Evolutionary conservation across 2,113 vertebrate genomes (phyloP), one percentile per base, ranked within the genome.

Genomic region (Oreotrochilus melanogaster): DNA sequence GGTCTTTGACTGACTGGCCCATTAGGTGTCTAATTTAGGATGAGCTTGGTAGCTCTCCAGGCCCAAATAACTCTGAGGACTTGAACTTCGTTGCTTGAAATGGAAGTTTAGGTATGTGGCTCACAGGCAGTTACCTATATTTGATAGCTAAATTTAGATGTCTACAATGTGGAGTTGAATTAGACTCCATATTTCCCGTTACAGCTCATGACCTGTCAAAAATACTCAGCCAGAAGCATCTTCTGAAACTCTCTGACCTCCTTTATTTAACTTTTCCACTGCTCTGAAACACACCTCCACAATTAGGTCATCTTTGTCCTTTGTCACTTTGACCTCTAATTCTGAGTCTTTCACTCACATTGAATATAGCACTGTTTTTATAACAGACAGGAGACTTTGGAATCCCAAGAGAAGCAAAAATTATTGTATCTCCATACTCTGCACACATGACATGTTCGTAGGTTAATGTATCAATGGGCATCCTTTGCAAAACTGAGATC

Each of bases 111-210:
- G 75, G 54, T 80, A 94, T 47, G 79, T 86, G 64, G 47, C n/a
- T 95, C 56, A 93, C 72, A 93, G 70, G 81, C 88, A 91, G 64
- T 94, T 89, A 94, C 91, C 95, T 90, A 95, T 51, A 95, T 95
- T 96, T 88, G 69, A 64, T 6, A 74, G 60, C 95, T 97, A 97
- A 94, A 95, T 97, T 91, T 97, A 92, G 95, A 60, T 48, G n/a
- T 70, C 91, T 83, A 60, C 64, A 76, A 60, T 94, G 71, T 91
- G 76, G 56, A 94, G 60, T 86, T 92, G 83, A 94, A 88, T 94
- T 93, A 80, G 62, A 86, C 72, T 94, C 69, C 51, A 7, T 84
- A 74, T 80, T 92, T 92, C 91, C 72, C 11, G 0, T 74, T 96
- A 88, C 67, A 93, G 91, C 88, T 88, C 71, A 66, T 54, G 90